Percentiles rank a stretch among this genome's conserved stretches.
These are phyloP conservation scores for Podarcis raffonei DNA, from an alignment of 2,113 vertebrate species.

Conservation along the genomic window DNA sequence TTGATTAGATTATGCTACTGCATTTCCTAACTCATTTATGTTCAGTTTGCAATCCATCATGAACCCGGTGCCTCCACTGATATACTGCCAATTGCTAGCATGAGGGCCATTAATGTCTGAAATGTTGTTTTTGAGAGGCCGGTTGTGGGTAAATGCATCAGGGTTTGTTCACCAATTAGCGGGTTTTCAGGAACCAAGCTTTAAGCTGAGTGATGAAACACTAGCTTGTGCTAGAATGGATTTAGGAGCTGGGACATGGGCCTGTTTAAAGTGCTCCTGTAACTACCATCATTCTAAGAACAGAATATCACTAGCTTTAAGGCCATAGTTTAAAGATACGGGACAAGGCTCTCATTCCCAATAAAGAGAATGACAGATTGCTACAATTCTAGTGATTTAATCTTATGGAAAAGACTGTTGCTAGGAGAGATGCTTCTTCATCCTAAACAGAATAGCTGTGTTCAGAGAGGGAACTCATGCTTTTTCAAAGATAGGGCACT, in stretches of 20 bases:
- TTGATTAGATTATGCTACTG: background rate
- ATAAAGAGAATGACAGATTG: background rate
- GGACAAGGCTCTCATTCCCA: background rate
- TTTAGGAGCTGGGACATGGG: background rate
- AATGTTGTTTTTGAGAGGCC: background rate
- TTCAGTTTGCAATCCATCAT: background rate
- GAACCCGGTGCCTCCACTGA: background rate
- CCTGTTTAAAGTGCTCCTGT: background rate
- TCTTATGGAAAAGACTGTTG: background rate
- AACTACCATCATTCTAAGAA: background rate
- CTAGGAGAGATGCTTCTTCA: background rate
- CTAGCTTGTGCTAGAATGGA: background rate
- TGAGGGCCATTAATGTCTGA: background rate
- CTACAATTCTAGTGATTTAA: background rate
- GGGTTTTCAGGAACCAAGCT: background rate
- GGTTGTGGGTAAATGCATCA: background rate
- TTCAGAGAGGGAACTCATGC: too few species aligned
- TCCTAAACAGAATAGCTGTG: background rate
- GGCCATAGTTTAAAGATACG: background rate
- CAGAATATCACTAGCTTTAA: background rate
- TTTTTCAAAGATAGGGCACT: too few species aligned
- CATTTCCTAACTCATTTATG: background rate
- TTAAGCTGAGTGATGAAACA: background rate
- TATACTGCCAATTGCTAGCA: background rate
- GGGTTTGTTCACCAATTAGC: background rate